phyloP scores from a whole-genome alignment of 2,888 invertebrate species.

The Volucella zonaria region DNA sequence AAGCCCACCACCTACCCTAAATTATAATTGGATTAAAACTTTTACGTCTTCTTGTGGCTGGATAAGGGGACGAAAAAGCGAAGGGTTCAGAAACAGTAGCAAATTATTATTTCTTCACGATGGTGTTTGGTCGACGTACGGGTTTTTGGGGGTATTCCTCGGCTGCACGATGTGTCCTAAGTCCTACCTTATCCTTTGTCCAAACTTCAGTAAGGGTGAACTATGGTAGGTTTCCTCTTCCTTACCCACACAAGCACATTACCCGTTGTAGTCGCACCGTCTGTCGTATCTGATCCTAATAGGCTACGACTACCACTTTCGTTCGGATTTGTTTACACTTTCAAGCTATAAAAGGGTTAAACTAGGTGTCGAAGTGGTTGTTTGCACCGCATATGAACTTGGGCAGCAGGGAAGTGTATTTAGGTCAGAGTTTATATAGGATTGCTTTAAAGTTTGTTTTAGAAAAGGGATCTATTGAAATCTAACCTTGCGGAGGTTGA shows the following conservation, averaged over 20 bases:
- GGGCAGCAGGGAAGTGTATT: constrained; percentile 51
- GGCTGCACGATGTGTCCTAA: background rate
- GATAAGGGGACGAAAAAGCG: background rate
- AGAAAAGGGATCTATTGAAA: constrained; percentile 48
- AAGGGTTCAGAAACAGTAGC: constrained; percentile 3
- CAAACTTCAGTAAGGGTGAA: background rate
- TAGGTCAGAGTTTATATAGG: constrained; percentile 61
- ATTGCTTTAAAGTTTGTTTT: constrained; percentile 46
- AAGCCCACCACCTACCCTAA: constrained; percentile 64
- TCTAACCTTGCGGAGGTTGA: constrained; percentile 35
- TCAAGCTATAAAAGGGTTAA: constrained; percentile 46
- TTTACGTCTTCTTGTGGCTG: constrained; percentile 43
- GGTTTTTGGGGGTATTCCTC: background rate
- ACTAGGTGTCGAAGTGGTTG: constrained; percentile 60
- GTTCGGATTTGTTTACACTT: constrained; percentile 54
- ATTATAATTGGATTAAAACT: constrained; percentile 74
- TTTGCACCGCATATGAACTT: constrained; percentile 62
- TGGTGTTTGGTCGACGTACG: background rate
- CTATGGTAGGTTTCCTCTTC: background rate
- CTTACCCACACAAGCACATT: background rate
- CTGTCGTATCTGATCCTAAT: constrained; percentile 3
- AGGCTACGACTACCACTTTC: constrained; percentile 25
- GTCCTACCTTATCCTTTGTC: constrained; percentile 12
- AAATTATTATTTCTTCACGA: constrained; percentile 48
- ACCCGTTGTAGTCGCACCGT: background rate